Percentiles rank a stretch among this genome's conserved stretches.
Evolutionary conservation across 1,140 invertebrate species (phyloP).

Genomic region (Diachasma alloeum): DNA sequence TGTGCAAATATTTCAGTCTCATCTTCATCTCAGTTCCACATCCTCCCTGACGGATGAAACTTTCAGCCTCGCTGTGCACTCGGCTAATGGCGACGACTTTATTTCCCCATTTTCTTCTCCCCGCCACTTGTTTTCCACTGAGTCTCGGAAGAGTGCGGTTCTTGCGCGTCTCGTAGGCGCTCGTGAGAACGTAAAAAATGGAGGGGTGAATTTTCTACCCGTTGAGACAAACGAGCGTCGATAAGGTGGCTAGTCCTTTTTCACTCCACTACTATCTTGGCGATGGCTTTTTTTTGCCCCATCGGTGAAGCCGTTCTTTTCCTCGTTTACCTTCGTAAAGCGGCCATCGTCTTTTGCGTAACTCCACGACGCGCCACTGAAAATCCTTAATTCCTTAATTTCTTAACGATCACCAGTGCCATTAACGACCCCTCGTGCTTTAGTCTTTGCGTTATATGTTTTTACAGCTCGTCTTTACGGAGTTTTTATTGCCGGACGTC

Average conservation of each 20-base stretch:
- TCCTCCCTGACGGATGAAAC: no score
- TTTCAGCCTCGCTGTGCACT: no score
- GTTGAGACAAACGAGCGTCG: constrained; percentile 26
- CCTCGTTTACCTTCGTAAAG: constrained; percentile 16
- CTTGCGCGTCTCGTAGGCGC: constrained; percentile 3
- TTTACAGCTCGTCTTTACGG: constrained; percentile 19
- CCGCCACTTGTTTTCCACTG: background rate
- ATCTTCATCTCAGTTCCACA: background rate
- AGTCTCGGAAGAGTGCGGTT: background rate
- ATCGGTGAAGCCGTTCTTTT: background rate
- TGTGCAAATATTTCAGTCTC: no score
- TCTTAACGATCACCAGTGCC: constrained; percentile 36
- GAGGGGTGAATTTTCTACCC: constrained; percentile 21
- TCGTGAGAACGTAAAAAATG: constrained; percentile 24
- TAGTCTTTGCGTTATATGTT: constrained; percentile 18
- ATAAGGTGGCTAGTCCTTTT: constrained; percentile 23
- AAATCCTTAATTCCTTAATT: constrained; percentile 38
- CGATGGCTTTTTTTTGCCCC: background rate
- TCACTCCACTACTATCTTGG: constrained; percentile 12
- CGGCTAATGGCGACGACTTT: constrained; percentile 25
- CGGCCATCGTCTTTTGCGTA: background rate
- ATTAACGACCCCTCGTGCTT: constrained; percentile 26
- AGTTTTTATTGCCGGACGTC: constrained; percentile 9
- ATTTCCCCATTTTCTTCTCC: constrained; percentile 2
- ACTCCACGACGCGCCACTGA: background rate